Evolutionary conservation across 1,140 invertebrate species (phyloP).

Genomic region (Xylocopa sonorina): DNA sequence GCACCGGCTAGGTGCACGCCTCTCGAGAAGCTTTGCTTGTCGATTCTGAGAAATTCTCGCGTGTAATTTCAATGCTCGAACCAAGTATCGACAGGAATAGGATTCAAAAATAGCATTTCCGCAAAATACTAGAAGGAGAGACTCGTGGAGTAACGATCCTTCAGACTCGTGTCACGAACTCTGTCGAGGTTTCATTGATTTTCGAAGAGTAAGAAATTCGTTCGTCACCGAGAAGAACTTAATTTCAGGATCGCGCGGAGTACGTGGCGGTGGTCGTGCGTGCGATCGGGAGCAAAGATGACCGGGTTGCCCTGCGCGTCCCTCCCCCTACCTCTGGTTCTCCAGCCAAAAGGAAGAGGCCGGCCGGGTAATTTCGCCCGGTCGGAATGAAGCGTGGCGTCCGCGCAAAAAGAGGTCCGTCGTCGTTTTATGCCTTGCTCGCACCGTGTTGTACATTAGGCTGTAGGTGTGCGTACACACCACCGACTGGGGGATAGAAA

Average conservation of each 20-base stretch:
- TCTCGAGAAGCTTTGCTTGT: too few relatives aligned
- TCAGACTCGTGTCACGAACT: too few relatives aligned
- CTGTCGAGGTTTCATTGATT: too few relatives aligned
- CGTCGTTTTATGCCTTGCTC: slow-evolving; percentile 63
- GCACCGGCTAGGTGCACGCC: too few relatives aligned
- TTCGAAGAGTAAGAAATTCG: slow-evolving; percentile 23
- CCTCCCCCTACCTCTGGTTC: not conserved
- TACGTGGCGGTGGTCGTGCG: not conserved
- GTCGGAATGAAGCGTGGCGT: slow-evolving; percentile 61
- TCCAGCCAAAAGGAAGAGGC: slow-evolving; percentile 36
- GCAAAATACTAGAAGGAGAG: too few relatives aligned
- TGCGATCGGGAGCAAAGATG: not conserved
- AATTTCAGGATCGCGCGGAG: slow-evolving; percentile 31
- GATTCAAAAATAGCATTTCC: too few relatives aligned
- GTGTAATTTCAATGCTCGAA: too few relatives aligned
- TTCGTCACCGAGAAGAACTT: slow-evolving; percentile 6
- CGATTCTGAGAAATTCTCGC: too few relatives aligned
- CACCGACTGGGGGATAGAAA: slow-evolving; percentile 36
- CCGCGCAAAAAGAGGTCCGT: slow-evolving; percentile 42
- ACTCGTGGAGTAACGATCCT: too few relatives aligned
- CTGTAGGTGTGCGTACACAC: slow-evolving; percentile 57
- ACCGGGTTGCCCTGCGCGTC: not conserved
- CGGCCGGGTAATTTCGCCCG: slow-evolving; percentile 53
- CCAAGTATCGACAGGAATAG: too few relatives aligned
- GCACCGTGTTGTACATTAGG: slow-evolving; percentile 66